A percentile compares a stretch with the other conserved stretches of the same genome.
phyloP scores from a whole-genome alignment of 2,113 vertebrate genomes.

The Carassius auratus region DNA sequence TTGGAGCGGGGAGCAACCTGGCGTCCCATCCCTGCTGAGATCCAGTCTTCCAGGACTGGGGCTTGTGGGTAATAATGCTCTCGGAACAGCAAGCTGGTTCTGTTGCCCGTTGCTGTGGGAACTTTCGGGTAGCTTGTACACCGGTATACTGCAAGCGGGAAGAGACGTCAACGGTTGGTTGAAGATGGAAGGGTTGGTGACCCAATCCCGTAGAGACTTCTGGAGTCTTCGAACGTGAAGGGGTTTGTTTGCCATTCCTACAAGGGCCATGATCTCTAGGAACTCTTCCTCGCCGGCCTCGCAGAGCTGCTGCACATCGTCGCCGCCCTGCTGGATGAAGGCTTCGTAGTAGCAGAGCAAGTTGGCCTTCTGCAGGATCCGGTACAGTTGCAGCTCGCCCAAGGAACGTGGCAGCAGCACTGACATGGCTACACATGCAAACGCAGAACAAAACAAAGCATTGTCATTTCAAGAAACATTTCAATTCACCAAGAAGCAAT shows the following conservation, averaged over 20 bases:
- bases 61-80: conserved; percentile 81
- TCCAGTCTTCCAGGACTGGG: conserved; percentile 76
- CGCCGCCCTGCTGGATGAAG: conserved; percentile 97
- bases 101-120: conserved; percentile 63
- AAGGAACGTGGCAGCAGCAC: conserved; percentile 90
- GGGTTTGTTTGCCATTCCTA: conserved; percentile 97
- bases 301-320: conserved; percentile 96
- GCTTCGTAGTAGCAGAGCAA: conserved; percentile 96
- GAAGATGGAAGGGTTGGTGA: conserved; percentile 93
- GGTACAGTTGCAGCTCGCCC: conserved; percentile 94
- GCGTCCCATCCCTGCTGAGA: conserved; percentile 69
- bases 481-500: background rate
- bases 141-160: conserved; percentile 95
- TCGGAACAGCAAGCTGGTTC: conserved; percentile 79
- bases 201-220: conserved; percentile 96
- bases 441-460: background rate
- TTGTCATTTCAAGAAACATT: background rate
- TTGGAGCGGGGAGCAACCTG: conserved; percentile 80
- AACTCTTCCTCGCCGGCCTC: conserved; percentile 97
- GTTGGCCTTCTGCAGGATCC: conserved; percentile 93
- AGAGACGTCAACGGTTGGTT: conserved; percentile 94
- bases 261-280: conserved; percentile 96
- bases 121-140: conserved; percentile 92
- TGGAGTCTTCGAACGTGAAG: conserved; percentile 93
- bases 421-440: conserved; percentile 81